A percentile compares a stretch with the other conserved stretches of the same genome.
phyloP scores from a whole-genome alignment of 2,797 vertebrate genomes.

The Betta splendens region DNA sequence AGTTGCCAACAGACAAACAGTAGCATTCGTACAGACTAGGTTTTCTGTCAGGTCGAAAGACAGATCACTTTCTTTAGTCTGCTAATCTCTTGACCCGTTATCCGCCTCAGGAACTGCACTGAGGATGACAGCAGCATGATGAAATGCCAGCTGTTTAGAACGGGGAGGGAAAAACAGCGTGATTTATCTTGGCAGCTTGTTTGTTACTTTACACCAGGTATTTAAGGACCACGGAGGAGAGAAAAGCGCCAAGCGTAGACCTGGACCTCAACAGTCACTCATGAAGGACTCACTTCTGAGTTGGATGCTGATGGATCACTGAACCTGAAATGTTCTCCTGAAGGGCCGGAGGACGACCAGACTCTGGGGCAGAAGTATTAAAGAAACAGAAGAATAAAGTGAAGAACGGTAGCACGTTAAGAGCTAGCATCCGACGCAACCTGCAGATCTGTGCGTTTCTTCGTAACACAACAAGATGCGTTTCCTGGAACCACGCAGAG shows the following conservation, averaged over 20 bases:
- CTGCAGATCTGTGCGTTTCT: not conserved
- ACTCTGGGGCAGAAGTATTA: slow-evolving; percentile 57
- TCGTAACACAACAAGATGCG: not conserved
- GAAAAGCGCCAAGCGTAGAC: slow-evolving; percentile 32
- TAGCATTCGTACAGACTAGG: slow-evolving; percentile 30
- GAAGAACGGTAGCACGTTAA: slow-evolving; percentile 12
- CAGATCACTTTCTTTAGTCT: slow-evolving; percentile 25
- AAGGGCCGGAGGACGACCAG: slow-evolving; percentile 57
- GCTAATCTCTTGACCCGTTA: slow-evolving; percentile 33
- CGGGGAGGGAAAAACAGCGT: slow-evolving; percentile 41
- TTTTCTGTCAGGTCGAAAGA: slow-evolving; percentile 15
- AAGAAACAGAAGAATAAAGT: slow-evolving; percentile 52
- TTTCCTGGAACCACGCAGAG: not conserved
- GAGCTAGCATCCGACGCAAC: slow-evolving; percentile 8
- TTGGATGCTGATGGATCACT: slow-evolving; percentile 54
- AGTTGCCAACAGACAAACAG: slow-evolving; percentile 50
- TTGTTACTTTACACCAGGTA: slow-evolving; percentile 66
- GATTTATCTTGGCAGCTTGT: slow-evolving; percentile 63
- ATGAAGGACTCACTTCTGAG: slow-evolving; percentile 54
- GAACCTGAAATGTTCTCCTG: slow-evolving; percentile 70
- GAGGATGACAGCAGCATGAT: slow-evolving; percentile 44
- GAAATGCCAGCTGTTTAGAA: slow-evolving; percentile 38
- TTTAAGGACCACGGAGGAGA: slow-evolving; percentile 35
- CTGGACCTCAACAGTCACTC: no score
- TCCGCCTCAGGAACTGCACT: slow-evolving; percentile 26